These are phyloP conservation scores for Escarpia spicata DNA, from an alignment of 2,888 invertebrate species.

Conservation along the genomic window DNA sequence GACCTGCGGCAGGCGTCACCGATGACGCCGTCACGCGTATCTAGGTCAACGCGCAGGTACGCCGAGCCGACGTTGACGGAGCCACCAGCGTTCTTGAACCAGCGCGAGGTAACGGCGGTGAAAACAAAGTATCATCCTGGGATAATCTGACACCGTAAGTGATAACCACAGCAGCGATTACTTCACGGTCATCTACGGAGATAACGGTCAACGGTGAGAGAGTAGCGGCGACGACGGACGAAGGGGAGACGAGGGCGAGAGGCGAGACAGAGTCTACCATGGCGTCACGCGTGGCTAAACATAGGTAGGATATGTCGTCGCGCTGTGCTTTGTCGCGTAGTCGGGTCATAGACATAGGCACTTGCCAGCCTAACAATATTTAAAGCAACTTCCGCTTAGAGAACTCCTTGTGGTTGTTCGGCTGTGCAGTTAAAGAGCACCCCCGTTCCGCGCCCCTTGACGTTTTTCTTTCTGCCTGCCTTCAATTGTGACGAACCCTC, in stretches of 20 bases:
- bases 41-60: background rate
- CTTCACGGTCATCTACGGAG: background rate
- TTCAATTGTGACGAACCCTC: background rate
- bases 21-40: background rate
- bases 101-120: background rate
- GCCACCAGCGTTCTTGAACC: background rate
- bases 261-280: background rate
- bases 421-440: background rate
- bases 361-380: background rate
- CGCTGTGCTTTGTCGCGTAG: background rate
- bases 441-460: background rate
- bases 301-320: background rate
- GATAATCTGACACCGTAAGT: background rate
- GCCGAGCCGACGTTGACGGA: background rate
- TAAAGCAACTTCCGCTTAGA: background rate
- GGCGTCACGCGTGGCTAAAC: background rate
- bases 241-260: background rate
- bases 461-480: background rate
- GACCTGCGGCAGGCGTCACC: background rate
- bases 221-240: background rate
- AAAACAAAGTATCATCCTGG: background rate
- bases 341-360: slow-evolving; percentile 16
- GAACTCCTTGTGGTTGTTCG: background rate
- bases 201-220: background rate
- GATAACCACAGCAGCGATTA: background rate